These are phyloP conservation scores for Copsychus sechellarum DNA, from an alignment of 2,113 vertebrate genomes.

Conservation along the genomic window DNA sequence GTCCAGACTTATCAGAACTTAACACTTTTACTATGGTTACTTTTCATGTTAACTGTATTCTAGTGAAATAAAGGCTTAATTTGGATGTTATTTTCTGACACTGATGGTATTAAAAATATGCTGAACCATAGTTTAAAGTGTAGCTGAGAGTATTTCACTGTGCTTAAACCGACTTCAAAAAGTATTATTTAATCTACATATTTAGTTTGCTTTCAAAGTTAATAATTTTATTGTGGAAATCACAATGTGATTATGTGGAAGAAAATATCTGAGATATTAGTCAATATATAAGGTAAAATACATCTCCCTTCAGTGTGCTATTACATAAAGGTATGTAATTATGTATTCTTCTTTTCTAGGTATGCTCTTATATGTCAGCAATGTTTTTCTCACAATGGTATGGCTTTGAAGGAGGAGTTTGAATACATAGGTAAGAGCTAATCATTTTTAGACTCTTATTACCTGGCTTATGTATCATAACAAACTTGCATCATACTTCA, in stretches of 20 bases:
- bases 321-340: background rate
- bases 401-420: conserved; percentile 99
- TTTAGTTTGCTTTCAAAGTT: background rate
- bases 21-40: accelerated
- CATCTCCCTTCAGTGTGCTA: background rate
- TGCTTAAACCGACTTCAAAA: background rate
- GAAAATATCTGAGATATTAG: background rate
- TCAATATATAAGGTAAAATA: background rate
- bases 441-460: background rate
- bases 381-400: conserved; percentile 97
- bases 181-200: background rate
- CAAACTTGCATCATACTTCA: background rate
- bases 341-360: conserved; percentile 72
- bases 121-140: background rate
- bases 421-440: conserved; percentile 93
- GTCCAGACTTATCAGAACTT: background rate
- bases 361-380: conserved; percentile 98
- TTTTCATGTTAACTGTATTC: background rate
- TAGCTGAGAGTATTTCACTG: background rate
- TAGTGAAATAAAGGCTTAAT: background rate
- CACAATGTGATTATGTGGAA: background rate
- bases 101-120: background rate
- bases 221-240: background rate
- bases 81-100: background rate
- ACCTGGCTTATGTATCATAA: background rate